phyloP scores from a whole-genome alignment of 2,113 vertebrate genomes.

The Ia io region DNA sequence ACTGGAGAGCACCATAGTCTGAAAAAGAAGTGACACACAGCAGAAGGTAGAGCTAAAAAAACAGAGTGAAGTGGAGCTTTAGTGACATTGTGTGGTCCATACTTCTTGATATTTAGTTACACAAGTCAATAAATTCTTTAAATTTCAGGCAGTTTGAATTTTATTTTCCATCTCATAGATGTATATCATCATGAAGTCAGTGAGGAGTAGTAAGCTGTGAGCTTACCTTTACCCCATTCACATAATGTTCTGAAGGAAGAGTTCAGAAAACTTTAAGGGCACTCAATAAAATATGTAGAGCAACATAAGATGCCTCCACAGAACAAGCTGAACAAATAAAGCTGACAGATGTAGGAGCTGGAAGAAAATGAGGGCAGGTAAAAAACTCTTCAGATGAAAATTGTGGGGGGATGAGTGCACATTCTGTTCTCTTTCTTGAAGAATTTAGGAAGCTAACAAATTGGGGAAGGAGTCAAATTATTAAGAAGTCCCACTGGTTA shows the following conservation, averaged over 20 bases:
- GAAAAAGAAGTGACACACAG: not conserved
- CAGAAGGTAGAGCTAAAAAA: not conserved
- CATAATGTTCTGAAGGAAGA: not conserved
- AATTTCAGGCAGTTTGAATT: slow-evolving; percentile 4
- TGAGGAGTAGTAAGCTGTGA: slow-evolving; percentile 31
- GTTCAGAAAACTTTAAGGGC: slow-evolving; percentile 3
- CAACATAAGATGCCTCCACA: not conserved
- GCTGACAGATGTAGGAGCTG: slow-evolving; percentile 4
- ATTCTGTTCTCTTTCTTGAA: slow-evolving; percentile 14
- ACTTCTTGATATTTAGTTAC: not conserved
- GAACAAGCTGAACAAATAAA: slow-evolving; percentile 14
- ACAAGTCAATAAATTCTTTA: not conserved
- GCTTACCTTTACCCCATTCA: not conserved
- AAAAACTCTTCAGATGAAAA: slow-evolving; percentile 12
- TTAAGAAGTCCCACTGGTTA: not conserved
- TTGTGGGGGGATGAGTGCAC: not conserved
- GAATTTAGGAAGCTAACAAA: not conserved
- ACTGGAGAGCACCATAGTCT: not conserved
- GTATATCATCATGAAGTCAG: not conserved
- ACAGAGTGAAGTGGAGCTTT: not conserved
- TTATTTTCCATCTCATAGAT: slow-evolving; percentile 22
- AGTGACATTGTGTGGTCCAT: not conserved
- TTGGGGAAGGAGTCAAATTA: not conserved
- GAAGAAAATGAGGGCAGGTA: not conserved
- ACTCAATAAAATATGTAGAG: not conserved